phyloP scores from a whole-genome alignment of 37 sponge, comb jelly and placozoan species.

The Beroe forskalii region DNA sequence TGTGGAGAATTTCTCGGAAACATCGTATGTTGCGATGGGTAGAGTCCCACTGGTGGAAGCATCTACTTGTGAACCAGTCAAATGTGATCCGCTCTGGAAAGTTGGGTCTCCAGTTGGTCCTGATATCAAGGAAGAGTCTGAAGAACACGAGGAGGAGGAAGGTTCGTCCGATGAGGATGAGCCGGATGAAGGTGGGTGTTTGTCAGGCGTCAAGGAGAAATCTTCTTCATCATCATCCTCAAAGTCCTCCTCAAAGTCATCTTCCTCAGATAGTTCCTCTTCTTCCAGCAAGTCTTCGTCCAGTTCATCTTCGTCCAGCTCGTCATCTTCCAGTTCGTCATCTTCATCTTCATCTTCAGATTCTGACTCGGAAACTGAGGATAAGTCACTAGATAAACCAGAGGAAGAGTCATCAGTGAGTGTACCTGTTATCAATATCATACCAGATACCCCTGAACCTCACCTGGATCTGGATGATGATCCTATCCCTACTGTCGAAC shows the following conservation, averaged over 20 bases:
- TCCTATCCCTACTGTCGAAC: neutral
- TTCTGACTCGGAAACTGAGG: neutral
- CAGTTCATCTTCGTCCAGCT: neutral
- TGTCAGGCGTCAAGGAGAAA: neutral
- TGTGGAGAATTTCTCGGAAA: neutral
- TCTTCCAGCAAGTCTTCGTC: neutral
- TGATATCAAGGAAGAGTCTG: neutral
- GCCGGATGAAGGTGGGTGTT: neutral
- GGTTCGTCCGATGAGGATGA: neutral
- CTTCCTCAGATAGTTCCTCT: neutral
- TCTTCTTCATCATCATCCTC: neutral
- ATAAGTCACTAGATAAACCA: neutral
- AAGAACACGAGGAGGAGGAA: neutral
- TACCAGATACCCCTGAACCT: too few species aligned
- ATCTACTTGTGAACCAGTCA: neutral
- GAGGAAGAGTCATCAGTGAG: neutral
- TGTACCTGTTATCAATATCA: neutral
- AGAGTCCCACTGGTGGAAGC: neutral
- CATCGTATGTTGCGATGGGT: neutral
- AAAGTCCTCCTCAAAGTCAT: neutral
- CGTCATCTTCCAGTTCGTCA: neutral
- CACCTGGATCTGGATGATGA: too few species aligned
- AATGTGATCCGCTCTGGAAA: neutral
- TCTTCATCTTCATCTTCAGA: neutral
- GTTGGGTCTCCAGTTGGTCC: neutral